A percentile compares a stretch with the other conserved stretches of the same genome.
These are phyloP conservation scores for Acipenser oxyrinchus DNA, from an alignment of 2,797 vertebrate species.

Conservation along the genomic window DNA sequence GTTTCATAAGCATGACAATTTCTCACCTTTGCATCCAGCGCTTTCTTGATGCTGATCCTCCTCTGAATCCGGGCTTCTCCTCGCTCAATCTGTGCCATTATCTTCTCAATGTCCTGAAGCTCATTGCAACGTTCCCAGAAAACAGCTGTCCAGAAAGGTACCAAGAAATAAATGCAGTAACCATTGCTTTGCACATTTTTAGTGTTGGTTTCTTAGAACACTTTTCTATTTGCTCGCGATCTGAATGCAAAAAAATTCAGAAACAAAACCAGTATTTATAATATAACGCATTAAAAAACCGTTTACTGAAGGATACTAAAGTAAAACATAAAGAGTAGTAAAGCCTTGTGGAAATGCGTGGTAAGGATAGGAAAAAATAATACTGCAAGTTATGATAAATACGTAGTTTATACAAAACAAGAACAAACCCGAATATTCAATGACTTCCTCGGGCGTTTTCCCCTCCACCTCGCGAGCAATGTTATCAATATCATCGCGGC, in stretches of 20 bases:
- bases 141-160: conserved; percentile 49
- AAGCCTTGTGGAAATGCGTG: neutral
- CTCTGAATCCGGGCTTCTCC: conserved; percentile 78
- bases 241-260: no score
- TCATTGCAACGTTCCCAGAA: conserved; percentile 83
- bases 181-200: neutral
- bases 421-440: conserved; percentile 74
- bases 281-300: no score
- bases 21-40: conserved; percentile 73
- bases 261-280: no score
- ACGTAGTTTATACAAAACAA: neutral
- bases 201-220: neutral
- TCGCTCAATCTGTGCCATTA: conserved; percentile 80
- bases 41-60: conserved; percentile 81
- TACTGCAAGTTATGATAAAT: neutral
- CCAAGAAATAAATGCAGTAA: neutral
- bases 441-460: conserved; percentile 77
- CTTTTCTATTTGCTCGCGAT: neutral
- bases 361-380: neutral
- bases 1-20: neutral
- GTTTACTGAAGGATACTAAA: neutral
- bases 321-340: neutral
- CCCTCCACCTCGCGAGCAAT: conserved; percentile 78
- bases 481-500: conserved; percentile 77
- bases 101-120: conserved; percentile 78